Conservation (phyloP, 2,888 invertebrate species). For the Drosophila kokeensis region DNA sequence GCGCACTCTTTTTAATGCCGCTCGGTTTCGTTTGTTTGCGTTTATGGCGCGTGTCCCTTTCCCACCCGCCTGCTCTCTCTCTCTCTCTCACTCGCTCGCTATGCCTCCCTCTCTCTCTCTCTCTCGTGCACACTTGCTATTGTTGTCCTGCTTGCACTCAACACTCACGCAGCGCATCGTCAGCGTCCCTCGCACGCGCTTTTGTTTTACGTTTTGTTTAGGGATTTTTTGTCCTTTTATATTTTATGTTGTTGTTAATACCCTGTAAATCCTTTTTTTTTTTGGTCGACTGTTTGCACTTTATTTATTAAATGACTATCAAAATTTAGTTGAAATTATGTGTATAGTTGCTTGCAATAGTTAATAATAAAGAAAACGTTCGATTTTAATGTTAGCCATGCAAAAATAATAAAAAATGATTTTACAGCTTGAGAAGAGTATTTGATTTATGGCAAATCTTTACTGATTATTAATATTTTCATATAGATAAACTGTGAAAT, state of each 20-base stretch:
- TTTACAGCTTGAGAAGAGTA: no score
- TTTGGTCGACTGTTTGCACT: background rate
- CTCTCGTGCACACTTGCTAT: background rate
- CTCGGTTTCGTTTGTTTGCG: slow-evolving; percentile 44
- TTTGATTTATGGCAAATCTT: background rate
- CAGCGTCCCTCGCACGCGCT: slow-evolving; percentile 48
- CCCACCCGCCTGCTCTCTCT: slow-evolving; percentile 13
- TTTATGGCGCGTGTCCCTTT: slow-evolving; percentile 54
- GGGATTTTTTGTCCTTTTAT: slow-evolving; percentile 45
- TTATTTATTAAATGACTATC: background rate
- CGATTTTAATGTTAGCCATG: no score
- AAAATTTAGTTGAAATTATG: background rate
- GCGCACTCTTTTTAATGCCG: slow-evolving; percentile 17
- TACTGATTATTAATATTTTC: background rate
- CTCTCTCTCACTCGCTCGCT: slow-evolving; percentile 1
- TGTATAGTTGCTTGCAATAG: background rate
- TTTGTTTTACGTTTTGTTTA: slow-evolving; percentile 66
- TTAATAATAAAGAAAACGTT: background rate
- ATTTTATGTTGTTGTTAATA: slow-evolving; percentile 31
- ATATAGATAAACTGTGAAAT: background rate
- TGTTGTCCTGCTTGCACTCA: slow-evolving; percentile 61
- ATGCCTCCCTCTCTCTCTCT: background rate
- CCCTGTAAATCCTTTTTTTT: slow-evolving; percentile 21
- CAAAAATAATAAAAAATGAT: background rate
- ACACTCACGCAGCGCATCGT: slow-evolving; percentile 39